Evolutionary conservation across 1,140 invertebrate genomes (phyloP), one percentile per base, ranked within the genome.

Genomic region (Bombus sibiricus): DNA sequence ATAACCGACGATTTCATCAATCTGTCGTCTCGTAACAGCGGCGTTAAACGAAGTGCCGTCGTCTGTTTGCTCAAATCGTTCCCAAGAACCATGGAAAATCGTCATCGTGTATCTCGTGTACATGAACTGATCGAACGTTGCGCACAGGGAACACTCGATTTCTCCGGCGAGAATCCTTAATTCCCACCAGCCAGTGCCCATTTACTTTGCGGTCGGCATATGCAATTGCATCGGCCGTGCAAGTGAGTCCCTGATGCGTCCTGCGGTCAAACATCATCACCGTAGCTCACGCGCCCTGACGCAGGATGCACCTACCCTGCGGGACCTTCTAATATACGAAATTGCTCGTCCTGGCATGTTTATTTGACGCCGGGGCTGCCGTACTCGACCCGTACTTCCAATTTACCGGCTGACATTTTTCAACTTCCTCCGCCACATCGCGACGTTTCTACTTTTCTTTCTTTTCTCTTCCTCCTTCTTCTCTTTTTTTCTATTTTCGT

Each of bases 221-320:
- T 81, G 90, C 92, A 92, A 93, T 93, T 92, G 92, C 92, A 92
- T 90, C 89, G 90, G 85, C 86, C 81, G 66, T 76, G 89, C 91
- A 91, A 90, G 80, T 79, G 88, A 86, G 84, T 87, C 89, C 71
- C 88, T 92, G 89, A 92, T 89, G 91, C 91, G 91, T 91, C 90
- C 92, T 94, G 94, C 88, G 94, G 93, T 94, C 90, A 85, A 91
- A 92, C 92, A 90, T 94, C 93, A 94, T 94, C 93, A 94, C 91
- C 94, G 94, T 94, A 94, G 92, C 92, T 94, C 94, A 94, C 86
- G 86, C 82, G 77, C 28, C 79, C 76, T 93, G 93, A 94, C 94
- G 93, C 89, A 78, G 76, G 86, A 92, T 81, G 93, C 93, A 92
- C 83, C 93, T 93, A 92, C 90, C 86, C 89, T 89, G 89, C 86